Conservation (phyloP, 1,140 invertebrate species). For the Ooceraea biroi region DNA sequence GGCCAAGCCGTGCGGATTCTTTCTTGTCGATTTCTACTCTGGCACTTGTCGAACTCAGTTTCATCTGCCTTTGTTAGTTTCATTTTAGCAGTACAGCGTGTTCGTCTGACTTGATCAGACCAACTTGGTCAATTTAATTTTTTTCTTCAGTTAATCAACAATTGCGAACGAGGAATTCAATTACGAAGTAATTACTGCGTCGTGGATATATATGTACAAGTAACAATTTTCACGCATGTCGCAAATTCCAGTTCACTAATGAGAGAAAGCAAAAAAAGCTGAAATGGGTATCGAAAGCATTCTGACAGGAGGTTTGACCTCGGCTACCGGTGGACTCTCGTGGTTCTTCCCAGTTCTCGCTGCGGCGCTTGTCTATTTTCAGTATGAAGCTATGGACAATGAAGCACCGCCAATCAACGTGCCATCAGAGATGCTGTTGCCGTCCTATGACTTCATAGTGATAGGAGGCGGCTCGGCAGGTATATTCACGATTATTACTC, state of each 20-base stretch:
- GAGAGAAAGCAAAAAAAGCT: neutral
- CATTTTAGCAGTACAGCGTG: slow-evolving; percentile 4
- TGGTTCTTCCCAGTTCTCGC: slow-evolving; percentile 93
- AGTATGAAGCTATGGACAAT: slow-evolving; percentile 92
- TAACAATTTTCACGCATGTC: neutral
- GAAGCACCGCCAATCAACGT: slow-evolving; percentile 91
- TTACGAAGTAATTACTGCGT: neutral
- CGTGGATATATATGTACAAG: neutral
- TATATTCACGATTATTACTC: slow-evolving; percentile 77
- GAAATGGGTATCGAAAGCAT: slow-evolving; percentile 82
- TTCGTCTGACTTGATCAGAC: neutral
- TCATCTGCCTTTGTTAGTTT: too few relatives aligned
- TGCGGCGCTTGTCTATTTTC: slow-evolving; percentile 93
- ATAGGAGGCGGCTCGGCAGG: slow-evolving; percentile 98
- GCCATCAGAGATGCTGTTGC: slow-evolving; percentile 88
- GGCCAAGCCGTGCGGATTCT: slow-evolving; percentile 5
- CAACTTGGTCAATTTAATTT: too few relatives aligned
- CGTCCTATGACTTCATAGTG: slow-evolving; percentile 94
- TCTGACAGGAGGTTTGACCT: slow-evolving; percentile 81
- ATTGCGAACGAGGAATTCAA: neutral
- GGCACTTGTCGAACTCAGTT: neutral
- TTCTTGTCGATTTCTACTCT: slow-evolving; percentile 68
- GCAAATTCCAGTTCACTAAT: neutral
- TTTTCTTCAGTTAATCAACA: neutral
- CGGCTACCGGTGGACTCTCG: slow-evolving; percentile 87